A percentile compares a stretch with the other conserved stretches of the same genome.
These are phyloP conservation scores for Psix sp. DNA, from an alignment of 1,140 invertebrate genomes.

Conservation along the genomic window DNA sequence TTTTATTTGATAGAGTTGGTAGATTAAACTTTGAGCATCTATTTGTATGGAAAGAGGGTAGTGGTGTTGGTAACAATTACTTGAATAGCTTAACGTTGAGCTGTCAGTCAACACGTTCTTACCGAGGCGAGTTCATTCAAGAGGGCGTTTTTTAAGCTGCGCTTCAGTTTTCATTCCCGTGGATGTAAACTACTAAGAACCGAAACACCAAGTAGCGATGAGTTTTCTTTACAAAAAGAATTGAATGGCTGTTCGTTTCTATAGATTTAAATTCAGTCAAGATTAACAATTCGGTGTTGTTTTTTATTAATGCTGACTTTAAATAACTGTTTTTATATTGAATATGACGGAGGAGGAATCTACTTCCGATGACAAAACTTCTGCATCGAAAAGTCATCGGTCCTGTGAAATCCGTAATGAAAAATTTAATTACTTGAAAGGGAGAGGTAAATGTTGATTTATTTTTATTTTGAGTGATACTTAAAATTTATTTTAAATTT, in stretches of 20 bases:
- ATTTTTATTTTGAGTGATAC: not conserved
- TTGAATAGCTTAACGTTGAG: slow-evolving; percentile 43
- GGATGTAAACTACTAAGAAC: not conserved
- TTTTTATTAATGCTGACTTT: slow-evolving; percentile 1
- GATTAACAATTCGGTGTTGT: not conserved
- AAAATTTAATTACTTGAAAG: slow-evolving; percentile 39
- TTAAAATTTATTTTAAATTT: no score
- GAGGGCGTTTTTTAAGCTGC: slow-evolving; percentile 17
- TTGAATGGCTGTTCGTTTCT: no score
- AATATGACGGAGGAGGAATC: slow-evolving; percentile 48
- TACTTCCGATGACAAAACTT: slow-evolving; percentile 32
- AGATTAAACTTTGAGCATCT: slow-evolving; percentile 58
- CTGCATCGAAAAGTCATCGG: slow-evolving; percentile 29
- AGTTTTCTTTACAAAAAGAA: not conserved
- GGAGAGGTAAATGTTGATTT: slow-evolving; percentile 31
- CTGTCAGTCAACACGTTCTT: slow-evolving; percentile 58
- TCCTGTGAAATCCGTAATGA: slow-evolving; percentile 34
- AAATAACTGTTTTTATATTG: slow-evolving; percentile 1
- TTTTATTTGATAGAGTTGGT: slow-evolving; percentile 57
- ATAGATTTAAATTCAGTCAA: not conserved
- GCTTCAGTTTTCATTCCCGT: not conserved
- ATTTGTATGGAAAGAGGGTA: slow-evolving; percentile 51
- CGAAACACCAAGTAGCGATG: no score
- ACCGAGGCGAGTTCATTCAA: slow-evolving; percentile 32
- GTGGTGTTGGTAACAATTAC: slow-evolving; percentile 58